phyloP scores from a whole-genome alignment of 2,888 invertebrate genomes.

The Galerucella nymphaeae region DNA sequence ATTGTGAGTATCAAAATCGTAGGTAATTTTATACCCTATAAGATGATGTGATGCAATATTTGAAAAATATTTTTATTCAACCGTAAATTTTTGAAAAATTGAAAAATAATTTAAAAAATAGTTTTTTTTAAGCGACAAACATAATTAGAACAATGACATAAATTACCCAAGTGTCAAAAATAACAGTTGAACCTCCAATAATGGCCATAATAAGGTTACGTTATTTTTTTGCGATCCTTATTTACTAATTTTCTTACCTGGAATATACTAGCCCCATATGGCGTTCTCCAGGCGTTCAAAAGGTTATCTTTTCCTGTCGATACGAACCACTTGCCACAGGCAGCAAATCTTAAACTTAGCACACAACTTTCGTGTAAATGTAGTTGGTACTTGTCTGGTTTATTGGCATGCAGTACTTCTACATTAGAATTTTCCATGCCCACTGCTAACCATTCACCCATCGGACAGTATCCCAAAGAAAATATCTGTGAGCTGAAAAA shows the following conservation, averaged over 20 bases:
- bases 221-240: too few species aligned
- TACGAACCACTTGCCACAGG: slow-evolving; percentile 98
- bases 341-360: slow-evolving; percentile 93
- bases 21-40: too few species aligned
- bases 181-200: too few species aligned
- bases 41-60: too few species aligned
- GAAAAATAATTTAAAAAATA: too few species aligned
- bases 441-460: slow-evolving; percentile 96
- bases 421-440: slow-evolving; percentile 99
- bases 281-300: slow-evolving; percentile 97
- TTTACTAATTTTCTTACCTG: slow-evolving; percentile 73
- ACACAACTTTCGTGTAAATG: slow-evolving; percentile 98
- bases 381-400: slow-evolving; percentile 95
- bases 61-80: too few species aligned
- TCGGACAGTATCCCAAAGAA: slow-evolving; percentile 89
- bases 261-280: slow-evolving; percentile 98
- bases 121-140: too few species aligned
- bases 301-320: slow-evolving; percentile 99
- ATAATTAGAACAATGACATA: too few species aligned
- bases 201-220: too few species aligned
- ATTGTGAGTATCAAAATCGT: too few species aligned
- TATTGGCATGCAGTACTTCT: slow-evolving; percentile 90
- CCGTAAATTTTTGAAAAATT: too few species aligned
- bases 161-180: too few species aligned
- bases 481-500: slow-evolving; percentile 83